Evolutionary conservation across 2,113 vertebrate species (phyloP), one percentile per base, ranked within the genome.

Genomic region (Pungitius pungitius): DNA sequence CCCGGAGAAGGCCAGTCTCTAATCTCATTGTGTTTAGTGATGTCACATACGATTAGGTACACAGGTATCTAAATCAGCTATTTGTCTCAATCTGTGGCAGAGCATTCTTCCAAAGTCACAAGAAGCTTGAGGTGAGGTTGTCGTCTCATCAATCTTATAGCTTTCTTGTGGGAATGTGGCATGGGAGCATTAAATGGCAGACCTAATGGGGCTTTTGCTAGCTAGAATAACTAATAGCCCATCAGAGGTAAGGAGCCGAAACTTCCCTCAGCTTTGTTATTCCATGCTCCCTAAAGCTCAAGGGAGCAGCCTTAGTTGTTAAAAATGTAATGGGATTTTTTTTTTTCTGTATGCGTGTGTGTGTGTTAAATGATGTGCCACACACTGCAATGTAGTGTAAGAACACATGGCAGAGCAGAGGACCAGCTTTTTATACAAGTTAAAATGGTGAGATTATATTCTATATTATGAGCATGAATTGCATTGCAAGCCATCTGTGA

Each of bases 151-250:
- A 86, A 77, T 87, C 81, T 81, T 80, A 78, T 71, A 65, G 83
- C 84, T 83, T 87, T 87, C 80, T 77, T 77, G 80, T 85, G 85
- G 62, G 80, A 88, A 87, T 82, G 85, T 88, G 88, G 84, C 77
- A 55, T 57, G 85, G 86, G 85, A 90, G 74, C 82, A 75, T 76
- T 91, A 89, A 92, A 89, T 84, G 77, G 81, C 73, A 87, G 85
- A 91, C 82, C 81, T 91, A 92, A 93, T 90, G 80, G 81, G 84
- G 83, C 85, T 89, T 88, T 88, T 82, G 85, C 82, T 83, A 77
- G 86, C 84, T 80, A 68, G 89, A 92, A 93, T 92, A 92, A 91
- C 90, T 91, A 91, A 92, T 90, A 88, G 78, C 76, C 86, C 82
- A 84, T 90, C 88, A 82, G 87, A 87, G 83, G 83, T 84, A 87